Evolutionary conservation across 2,113 vertebrate genomes (phyloP).

Genomic region (Cranoglanis bouderius): DNA sequence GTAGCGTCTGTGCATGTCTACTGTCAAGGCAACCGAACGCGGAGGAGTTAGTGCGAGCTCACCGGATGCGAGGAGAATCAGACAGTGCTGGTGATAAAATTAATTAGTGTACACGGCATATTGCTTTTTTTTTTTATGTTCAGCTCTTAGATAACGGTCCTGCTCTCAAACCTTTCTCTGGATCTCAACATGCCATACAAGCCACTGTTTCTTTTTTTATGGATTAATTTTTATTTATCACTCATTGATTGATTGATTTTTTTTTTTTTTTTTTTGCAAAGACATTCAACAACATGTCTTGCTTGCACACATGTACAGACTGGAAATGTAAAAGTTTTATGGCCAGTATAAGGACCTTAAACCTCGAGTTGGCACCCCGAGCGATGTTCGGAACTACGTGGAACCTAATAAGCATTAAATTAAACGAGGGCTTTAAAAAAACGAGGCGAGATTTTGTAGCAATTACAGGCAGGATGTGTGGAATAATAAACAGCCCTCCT

Average conservation of each 20-base stretch:
- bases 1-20: neutral
- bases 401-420: constrained; percentile 33
- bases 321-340: neutral
- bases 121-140: neutral
- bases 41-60: neutral
- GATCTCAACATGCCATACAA: neutral
- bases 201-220: neutral
- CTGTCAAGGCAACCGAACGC: constrained; percentile 2
- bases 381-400: neutral
- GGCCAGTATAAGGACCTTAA: neutral
- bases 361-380: neutral
- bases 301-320: neutral
- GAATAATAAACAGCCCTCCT: constrained; percentile 39
- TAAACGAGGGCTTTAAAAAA: constrained; percentile 2
- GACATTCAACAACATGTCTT: neutral
- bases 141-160: neutral
- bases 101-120: neutral
- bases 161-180: neutral
- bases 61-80: neutral
- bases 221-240: neutral
- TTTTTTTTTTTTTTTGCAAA: neutral
- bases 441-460: constrained; percentile 13
- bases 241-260: neutral
- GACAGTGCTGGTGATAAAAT: neutral
- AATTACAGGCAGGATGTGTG: constrained; percentile 11